Base-by-base conservation (phyloP, 1,140 invertebrate genomes). In the Sinonovacula constricta region DNA sequence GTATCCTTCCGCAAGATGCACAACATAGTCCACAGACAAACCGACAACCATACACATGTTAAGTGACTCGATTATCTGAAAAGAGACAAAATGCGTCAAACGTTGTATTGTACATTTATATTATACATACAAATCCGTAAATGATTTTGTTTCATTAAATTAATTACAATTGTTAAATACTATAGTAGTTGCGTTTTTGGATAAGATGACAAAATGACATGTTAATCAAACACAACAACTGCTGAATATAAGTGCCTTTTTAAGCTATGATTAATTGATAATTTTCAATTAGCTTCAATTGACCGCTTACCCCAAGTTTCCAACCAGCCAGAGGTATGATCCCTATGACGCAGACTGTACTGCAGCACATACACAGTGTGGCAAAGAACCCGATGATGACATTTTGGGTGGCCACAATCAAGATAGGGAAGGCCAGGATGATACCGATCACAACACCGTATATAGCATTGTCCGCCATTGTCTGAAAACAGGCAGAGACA, bases 1-100 rank as follows among this genome's bases (percentile, higher is more conserved):
- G 56, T 89, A 90, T 75, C 86, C 87, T 76, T 90, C 88, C 53
- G 88, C 87, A 53, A 90, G 63, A 60, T 90, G 88, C 12, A 90
- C 88, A 33, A 90, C 88, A 75, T 88, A 89, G 69, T 90, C 88
- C 54, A 90, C 88, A 10, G 88, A 71, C n/a, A 90, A 71, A 7
- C 88, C 87, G 49, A 89, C 88, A 12, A 90, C 82, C 65, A 90
- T 77, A 18, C 74, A 84, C 77, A 90, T 79, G 69, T 90, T 90
- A 18, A 89, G 49, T 1, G 88, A 88, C 34, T 85, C 86, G n/a
- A 90, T 51, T 0, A 89, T 57, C 88, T 89, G 78, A 24, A 85
- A 83, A 24, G 75, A 77, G 80, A 59, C 60, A n/a, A 53, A 24
- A 24, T 51, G 24, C 12, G 26, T 10, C 24, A 60, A 22, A 18